Evolutionary conservation across 2,113 vertebrate genomes (phyloP).

Genomic region (Atlantisia rogersi): DNA sequence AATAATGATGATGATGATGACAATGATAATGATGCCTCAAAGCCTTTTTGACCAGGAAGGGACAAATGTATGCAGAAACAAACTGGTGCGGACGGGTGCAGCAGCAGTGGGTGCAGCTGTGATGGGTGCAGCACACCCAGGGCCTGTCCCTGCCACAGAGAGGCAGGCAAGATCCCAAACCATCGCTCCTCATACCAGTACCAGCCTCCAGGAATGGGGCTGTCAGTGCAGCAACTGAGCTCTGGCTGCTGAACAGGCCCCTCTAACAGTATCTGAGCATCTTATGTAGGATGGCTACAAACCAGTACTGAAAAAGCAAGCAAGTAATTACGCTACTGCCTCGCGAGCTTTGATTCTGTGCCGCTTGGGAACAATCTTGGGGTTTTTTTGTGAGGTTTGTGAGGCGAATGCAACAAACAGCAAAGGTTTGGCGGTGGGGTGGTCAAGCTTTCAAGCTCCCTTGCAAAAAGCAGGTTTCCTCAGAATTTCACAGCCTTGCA

Average conservation of each 20-base stretch:
- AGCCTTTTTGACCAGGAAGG: not conserved
- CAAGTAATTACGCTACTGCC: conserved; percentile 38
- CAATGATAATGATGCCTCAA: not conserved
- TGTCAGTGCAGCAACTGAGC: not conserved
- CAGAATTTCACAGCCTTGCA: conserved; percentile 42
- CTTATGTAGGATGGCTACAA: conserved; percentile 15
- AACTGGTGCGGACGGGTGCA: not conserved
- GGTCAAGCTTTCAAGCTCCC: conserved; percentile 39
- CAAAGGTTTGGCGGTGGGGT: conserved; percentile 26
- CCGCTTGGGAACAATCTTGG: conserved; percentile 10
- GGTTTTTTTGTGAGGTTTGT: not conserved
- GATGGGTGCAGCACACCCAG: not conserved
- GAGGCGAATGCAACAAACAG: conserved; percentile 4
- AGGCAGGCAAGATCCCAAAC: not conserved
- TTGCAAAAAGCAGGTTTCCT: not conserved
- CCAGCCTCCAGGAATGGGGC: not conserved
- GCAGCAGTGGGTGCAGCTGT: not conserved
- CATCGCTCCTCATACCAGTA: not conserved
- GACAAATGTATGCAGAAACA: not conserved
- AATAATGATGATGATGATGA: not conserved
- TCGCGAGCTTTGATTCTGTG: conserved; percentile 21
- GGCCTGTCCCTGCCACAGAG: rapidly evolving
- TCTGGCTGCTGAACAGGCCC: not conserved
- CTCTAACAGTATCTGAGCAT: not conserved
- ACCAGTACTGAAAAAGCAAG: conserved; percentile 5